Evolutionary conservation across 2,888 invertebrate genomes (phyloP), one percentile per base, ranked within the genome.

Genomic region (Priapulus caudatus): DNA sequence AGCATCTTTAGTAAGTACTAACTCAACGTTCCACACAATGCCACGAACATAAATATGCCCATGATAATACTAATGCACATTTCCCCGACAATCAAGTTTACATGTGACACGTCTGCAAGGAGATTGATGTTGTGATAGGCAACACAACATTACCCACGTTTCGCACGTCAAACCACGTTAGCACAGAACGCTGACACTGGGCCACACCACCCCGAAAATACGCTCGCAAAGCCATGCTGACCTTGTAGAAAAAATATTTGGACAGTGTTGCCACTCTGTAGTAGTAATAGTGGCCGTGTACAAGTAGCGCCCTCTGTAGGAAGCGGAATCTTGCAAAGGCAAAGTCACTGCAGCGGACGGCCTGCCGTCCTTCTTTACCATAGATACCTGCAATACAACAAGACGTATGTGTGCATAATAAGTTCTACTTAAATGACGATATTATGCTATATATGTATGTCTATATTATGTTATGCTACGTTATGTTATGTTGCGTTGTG

Each of bases 251-350:
- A 69, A 86, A 88, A 65, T 85, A 88, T 60, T 84, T 81, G 56
- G 86, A 82, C 56, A 88, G 72, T 1, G 79, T 78, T 1, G 84
- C 80, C 23, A 86, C 71, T 49, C 88, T 74, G 52, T 81, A 76
- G 64, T 86, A 87, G 70, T 82, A 87, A 77, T 83, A 86, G 64
- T 87, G 85, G 0, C 88, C 88, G 70, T 88, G 84, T 1, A 88
- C 82, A 43, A 91, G 73, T 15, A 90, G 68, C 16, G 84, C 75
- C 62, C 82, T 79, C 63, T 80, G 80, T 23, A 90, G 72, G 77
- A 84, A 86, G 22, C 79, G 78, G 68, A 91, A 91, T 61, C 83
- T 82, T 4, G 85, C 82, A 61, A 91, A 81, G 0, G 88, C 86
- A 71, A 87, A 91, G 70, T 91, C 90, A 1, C 89, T 84, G 60